phyloP scores from a whole-genome alignment of 2,797 vertebrate genomes.

The Setipinna tenuifilis region DNA sequence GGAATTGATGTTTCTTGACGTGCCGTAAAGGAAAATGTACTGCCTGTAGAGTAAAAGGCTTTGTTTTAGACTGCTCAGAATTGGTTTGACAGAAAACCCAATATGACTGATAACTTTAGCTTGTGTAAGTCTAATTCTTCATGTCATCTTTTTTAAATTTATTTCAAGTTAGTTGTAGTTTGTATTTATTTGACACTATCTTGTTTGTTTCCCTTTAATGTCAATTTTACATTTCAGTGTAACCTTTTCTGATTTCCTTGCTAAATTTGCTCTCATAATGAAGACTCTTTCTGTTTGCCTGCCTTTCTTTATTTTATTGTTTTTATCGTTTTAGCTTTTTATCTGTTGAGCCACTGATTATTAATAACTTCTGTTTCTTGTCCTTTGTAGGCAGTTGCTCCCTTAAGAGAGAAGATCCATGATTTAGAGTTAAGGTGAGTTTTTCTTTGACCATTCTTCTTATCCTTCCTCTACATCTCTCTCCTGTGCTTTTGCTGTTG shows the following conservation, averaged over 20 bases:
- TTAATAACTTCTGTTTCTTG: background rate
- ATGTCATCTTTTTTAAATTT: too few species aligned
- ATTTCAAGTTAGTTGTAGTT: too few species aligned
- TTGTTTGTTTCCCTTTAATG: too few species aligned
- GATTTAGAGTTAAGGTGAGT: slow-evolving; percentile 95
- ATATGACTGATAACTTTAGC: background rate
- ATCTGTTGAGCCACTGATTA: background rate
- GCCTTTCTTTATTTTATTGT: background rate
- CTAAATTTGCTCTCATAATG: background rate
- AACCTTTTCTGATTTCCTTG: background rate
- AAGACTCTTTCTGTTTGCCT: background rate
- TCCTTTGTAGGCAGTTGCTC: slow-evolving; percentile 85
- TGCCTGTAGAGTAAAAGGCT: background rate
- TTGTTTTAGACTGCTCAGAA: background rate
- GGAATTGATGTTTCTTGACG: background rate
- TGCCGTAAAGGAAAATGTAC: background rate
- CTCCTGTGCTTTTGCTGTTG: background rate
- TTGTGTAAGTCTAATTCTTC: background rate
- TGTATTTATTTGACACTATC: too few species aligned
- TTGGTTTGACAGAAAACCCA: background rate
- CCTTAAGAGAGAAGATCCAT: slow-evolving; percentile 93
- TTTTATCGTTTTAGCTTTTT: background rate
- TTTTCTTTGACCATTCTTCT: background rate
- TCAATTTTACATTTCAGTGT: too few species aligned
- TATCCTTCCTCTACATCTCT: background rate